phyloP scores from a whole-genome alignment of 2,888 invertebrate species.

The Cylloceria caligata region DNA sequence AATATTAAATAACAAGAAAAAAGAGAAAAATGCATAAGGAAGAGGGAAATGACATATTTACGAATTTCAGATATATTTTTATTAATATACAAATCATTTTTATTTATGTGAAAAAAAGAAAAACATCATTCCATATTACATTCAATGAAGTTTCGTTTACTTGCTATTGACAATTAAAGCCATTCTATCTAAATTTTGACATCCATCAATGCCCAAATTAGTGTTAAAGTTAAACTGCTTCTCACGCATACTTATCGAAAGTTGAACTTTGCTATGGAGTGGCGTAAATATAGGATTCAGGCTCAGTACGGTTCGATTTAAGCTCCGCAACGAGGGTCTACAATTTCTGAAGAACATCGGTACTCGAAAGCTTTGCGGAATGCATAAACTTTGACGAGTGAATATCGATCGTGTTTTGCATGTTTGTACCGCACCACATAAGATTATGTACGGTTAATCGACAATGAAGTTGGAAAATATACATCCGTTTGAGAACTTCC shows the following conservation, averaged over 20 bases:
- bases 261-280: constrained; percentile 27
- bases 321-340: constrained; percentile 19
- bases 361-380: constrained; percentile 53
- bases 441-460: constrained; percentile 37
- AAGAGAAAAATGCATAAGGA: no score
- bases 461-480: constrained; percentile 26
- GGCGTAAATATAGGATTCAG: constrained; percentile 17
- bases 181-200: not conserved
- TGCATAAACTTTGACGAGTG: constrained; percentile 62
- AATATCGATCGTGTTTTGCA: constrained; percentile 59
- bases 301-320: constrained; percentile 51
- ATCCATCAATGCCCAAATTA: not conserved
- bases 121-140: no score
- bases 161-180: no score
- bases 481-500: not conserved
- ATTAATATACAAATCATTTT: no score
- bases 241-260: constrained; percentile 30
- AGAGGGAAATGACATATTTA: no score
- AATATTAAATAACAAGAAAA: no score
- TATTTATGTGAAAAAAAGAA: no score
- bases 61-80: no score
- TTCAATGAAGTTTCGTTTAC: no score
- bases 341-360: constrained; percentile 42
- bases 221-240: not conserved
- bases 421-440: constrained; percentile 5